Base-by-base conservation (phyloP, 2,888 invertebrate species). In the Trachelus tabidus region DNA sequence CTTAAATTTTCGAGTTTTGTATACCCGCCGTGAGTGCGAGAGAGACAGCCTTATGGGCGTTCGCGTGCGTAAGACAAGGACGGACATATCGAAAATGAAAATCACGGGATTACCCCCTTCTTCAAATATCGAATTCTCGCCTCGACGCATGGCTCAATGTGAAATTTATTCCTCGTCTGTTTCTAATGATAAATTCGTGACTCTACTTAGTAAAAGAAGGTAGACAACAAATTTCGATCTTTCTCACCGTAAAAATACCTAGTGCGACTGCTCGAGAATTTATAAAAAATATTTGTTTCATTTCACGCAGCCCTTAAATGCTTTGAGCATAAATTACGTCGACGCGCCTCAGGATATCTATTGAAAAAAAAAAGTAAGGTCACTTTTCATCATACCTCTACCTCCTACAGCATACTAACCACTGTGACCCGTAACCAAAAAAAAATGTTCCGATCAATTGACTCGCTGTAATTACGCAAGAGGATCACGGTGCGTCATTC, bases 401-500 rank as follows among this genome's bases (percentile, higher is more conserved):
- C 69, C 31, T 69, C 15, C 15, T 15, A 40, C 69, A 6, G 11
- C 11, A 30, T 31, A 31, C 31, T n/a, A n/a, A 11, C 4, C 37
- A 37, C 37, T 4, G 12, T 40, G 1, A 15, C 30, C 11, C 3
- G 11, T 71, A 3, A 31, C 33, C 1, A 81, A 83, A 81, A 83
- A 83, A 81, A 80, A 80, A 82, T 79, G 78, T 82, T 81, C 76
- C 75, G 15, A 75, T 69, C 69, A 74, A 75, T 83, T 81, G 79
- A 68, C 34, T 73, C 23, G 23, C 77, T 78, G 68, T 34, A 68
- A 73, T 85, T 80, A 68, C 73, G 79, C 71, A 83, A 81, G 40
- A 23, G 23, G 23, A 56, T 23, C 23, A 23, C 23, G 15, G 40
- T 56, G 40, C 40, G 40, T 56, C 40, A 56, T 56, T 15, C 6